phyloP scores from a whole-genome alignment of 2,113 vertebrate species.

The Lophochroa leadbeateri region DNA sequence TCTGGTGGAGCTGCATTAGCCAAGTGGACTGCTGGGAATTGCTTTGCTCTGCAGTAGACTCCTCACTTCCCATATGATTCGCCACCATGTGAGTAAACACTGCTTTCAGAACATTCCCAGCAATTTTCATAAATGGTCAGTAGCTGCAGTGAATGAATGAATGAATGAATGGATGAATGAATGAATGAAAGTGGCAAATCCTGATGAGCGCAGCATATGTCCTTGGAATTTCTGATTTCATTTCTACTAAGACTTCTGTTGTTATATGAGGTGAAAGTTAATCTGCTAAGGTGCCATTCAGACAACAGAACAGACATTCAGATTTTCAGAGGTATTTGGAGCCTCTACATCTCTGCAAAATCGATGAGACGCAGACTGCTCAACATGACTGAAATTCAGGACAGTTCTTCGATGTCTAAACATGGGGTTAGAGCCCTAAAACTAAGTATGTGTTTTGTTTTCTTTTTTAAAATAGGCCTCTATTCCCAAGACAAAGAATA shows the following conservation, averaged over 20 bases:
- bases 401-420: conserved; percentile 7
- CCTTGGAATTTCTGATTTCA: not conserved
- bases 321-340: not conserved
- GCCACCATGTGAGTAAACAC: not conserved
- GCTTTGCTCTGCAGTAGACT: not conserved
- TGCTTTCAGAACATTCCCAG: not conserved
- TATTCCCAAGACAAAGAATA: not conserved
- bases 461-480: not conserved
- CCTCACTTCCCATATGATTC: not conserved
- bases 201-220: not conserved
- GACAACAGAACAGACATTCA: not conserved
- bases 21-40: not conserved
- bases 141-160: not conserved
- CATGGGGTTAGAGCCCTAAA: conserved; percentile 17
- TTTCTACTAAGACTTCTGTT: not conserved
- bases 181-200: not conserved
- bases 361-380: not conserved
- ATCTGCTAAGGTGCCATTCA: not conserved
- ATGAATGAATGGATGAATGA: not conserved
- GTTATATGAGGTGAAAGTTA: not conserved
- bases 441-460: not conserved
- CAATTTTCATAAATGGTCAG: not conserved
- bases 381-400: conserved; percentile 21
- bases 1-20: not conserved
- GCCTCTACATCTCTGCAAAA: not conserved